Evolutionary conservation across 1,140 invertebrate genomes (phyloP).

Genomic region (Lepidostoma basale): DNA sequence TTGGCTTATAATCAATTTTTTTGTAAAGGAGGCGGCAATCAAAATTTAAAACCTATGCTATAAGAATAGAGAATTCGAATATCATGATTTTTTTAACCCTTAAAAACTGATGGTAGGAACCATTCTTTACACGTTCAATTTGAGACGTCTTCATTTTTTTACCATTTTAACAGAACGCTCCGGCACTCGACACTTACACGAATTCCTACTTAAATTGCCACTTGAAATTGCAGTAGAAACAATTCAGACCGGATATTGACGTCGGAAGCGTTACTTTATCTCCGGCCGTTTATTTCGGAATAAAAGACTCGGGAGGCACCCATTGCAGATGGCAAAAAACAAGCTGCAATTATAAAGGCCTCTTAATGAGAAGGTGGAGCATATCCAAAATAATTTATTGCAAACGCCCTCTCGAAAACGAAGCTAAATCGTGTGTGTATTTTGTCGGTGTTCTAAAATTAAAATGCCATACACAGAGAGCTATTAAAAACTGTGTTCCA

Average conservation of each 20-base stretch:
- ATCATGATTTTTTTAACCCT: too few relatives aligned
- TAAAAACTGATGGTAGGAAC: too few relatives aligned
- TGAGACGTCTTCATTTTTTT: too few relatives aligned
- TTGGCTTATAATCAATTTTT: too few relatives aligned
- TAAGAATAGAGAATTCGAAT: too few relatives aligned
- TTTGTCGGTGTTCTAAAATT: background rate
- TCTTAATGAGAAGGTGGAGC: constrained; percentile 15
- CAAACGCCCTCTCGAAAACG: constrained; percentile 3
- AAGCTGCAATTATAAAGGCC: constrained; percentile 17
- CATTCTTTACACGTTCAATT: too few relatives aligned
- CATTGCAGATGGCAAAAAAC: constrained; percentile 4
- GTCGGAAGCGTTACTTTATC: constrained; percentile 26
- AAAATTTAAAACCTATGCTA: too few relatives aligned
- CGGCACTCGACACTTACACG: background rate
- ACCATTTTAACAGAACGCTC: too few relatives aligned
- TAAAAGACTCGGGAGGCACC: background rate
- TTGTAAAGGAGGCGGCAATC: too few relatives aligned
- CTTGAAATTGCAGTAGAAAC: constrained; percentile 7
- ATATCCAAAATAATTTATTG: constrained; percentile 9
- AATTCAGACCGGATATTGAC: constrained; percentile 22
- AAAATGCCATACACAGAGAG: background rate
- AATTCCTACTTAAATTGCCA: constrained; percentile 4
- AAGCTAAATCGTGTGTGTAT: constrained; percentile 7
- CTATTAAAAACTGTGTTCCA: background rate
- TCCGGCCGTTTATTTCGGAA: constrained; percentile 8